phyloP scores from a whole-genome alignment of 2,113 vertebrate genomes.

The Antennarius striatus region DNA sequence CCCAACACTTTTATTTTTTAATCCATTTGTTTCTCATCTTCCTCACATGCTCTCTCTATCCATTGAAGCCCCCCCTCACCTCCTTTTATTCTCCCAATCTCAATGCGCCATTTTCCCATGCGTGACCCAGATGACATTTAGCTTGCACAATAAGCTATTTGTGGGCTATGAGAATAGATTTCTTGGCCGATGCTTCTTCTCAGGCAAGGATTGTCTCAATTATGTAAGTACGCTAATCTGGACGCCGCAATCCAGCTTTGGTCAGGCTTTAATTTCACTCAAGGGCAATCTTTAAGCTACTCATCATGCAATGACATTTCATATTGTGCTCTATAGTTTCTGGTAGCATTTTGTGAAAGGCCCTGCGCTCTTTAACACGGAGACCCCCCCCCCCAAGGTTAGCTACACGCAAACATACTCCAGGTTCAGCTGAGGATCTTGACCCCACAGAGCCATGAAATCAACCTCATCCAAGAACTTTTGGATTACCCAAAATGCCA shows the following conservation, averaged over 20 bases:
- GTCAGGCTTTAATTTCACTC: not conserved
- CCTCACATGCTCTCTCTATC: constrained; percentile 12
- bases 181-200: constrained; percentile 12
- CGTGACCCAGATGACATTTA: constrained; percentile 54
- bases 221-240: not conserved
- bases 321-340: not conserved
- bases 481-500: not conserved
- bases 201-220: not conserved
- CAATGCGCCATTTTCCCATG: constrained; percentile 7
- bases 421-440: not conserved
- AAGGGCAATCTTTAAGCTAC: too few species aligned
- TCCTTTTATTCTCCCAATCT: constrained; percentile 46
- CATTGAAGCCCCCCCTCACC: constrained; percentile 19
- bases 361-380: too few species aligned
- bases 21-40: constrained; percentile 70
- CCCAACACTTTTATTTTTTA: constrained; percentile 59
- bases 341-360: not conserved
- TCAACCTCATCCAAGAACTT: not conserved
- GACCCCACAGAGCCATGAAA: not conserved
- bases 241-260: too few species aligned
- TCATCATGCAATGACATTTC: too few species aligned
- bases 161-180: constrained; percentile 12
- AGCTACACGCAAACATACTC: too few species aligned
- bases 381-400: too few species aligned
- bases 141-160: constrained; percentile 40